Evolutionary conservation across 1,140 invertebrate genomes (phyloP), one percentile per base, ranked within the genome.

Genomic region (Aphaenogaster ashmeadi): DNA sequence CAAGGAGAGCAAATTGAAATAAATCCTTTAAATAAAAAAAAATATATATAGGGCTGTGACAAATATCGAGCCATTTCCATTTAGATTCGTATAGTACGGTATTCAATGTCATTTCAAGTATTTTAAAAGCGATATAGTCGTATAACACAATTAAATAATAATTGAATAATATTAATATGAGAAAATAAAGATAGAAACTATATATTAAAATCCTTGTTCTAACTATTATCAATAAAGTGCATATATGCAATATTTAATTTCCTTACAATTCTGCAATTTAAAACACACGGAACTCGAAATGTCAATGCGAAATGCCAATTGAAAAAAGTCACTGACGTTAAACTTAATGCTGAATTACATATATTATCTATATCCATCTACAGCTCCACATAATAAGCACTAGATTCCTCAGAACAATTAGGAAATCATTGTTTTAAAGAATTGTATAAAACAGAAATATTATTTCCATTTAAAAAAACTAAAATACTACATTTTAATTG

Each of bases 41-140:
- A n/a, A 33, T 36, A 71, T 58, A 5, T 67, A 36, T 54, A 74
- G 47, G 1, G 18, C 50, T 74, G 33, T 54, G 71, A 74, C 71
- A 74, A 74, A 74, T 75, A 41, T 69, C 5, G 13, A 13, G 50
- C 5, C 6, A 15, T 54, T 75, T 38, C 9, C 0, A 18, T 27
- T 27, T n/a, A 74, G 33, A 21, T 54, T 54, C 8, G 3, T 52
- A 50, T 56, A 52, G 4, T 13, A 21, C 4, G 8, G 8, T 66
- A 64, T 64, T 2, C 7, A 71, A 54, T 74, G 21, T 1, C 27
- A 33, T 11, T 36, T 69, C 33, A 9, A 38, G 2, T 36, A 56
- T 38, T 38, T 54, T 36, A 38, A 54, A 38, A 38, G n/a, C 3
- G n/a, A 56, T 18, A 54, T 52, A 74, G 54, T 18, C 27, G 33